Conservation (phyloP, 2,888 invertebrate species). For the Drosophila bunnanda region DNA sequence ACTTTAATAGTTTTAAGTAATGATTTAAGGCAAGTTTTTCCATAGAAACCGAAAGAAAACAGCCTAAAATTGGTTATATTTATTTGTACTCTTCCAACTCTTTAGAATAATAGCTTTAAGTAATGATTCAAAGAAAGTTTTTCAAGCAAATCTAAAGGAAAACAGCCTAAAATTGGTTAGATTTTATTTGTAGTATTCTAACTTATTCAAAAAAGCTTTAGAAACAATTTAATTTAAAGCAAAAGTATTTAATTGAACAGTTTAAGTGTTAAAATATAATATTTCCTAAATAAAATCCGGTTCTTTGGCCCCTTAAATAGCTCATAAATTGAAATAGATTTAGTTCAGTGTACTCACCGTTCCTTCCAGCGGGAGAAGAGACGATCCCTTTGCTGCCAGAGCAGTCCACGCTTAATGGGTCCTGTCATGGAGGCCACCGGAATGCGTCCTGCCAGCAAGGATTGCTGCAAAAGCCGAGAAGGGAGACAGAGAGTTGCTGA, state of each 20-base stretch:
- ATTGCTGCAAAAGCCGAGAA: constrained; percentile 78
- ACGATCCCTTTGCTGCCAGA: constrained; percentile 88
- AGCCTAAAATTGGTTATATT: too few relatives aligned
- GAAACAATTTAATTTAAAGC: too few relatives aligned
- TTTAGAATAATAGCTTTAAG: too few relatives aligned
- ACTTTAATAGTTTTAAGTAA: too few relatives aligned
- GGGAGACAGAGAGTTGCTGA: constrained; percentile 41
- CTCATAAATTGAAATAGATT: not conserved
- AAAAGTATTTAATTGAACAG: not conserved
- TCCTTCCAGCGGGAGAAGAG: constrained; percentile 89
- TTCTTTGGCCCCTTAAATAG: too few relatives aligned
- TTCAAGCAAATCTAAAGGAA: not conserved
- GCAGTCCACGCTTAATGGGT: constrained; percentile 87
- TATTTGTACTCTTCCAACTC: too few relatives aligned
- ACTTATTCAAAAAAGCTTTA: not conserved
- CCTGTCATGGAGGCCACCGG: constrained; percentile 86
- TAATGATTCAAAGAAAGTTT: not conserved
- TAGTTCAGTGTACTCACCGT: constrained; percentile 81
- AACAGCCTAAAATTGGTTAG: not conserved
- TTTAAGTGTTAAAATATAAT: not conserved
- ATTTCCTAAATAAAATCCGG: not conserved
- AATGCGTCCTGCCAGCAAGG: constrained; percentile 84
- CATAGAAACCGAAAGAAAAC: too few relatives aligned
- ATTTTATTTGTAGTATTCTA: not conserved
- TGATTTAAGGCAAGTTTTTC: too few relatives aligned